A percentile compares a stretch with the other conserved stretches of the same genome.
These are phyloP conservation scores for Catocala sponsa DNA, from an alignment of 2,888 invertebrate genomes.

Conservation along the genomic window DNA sequence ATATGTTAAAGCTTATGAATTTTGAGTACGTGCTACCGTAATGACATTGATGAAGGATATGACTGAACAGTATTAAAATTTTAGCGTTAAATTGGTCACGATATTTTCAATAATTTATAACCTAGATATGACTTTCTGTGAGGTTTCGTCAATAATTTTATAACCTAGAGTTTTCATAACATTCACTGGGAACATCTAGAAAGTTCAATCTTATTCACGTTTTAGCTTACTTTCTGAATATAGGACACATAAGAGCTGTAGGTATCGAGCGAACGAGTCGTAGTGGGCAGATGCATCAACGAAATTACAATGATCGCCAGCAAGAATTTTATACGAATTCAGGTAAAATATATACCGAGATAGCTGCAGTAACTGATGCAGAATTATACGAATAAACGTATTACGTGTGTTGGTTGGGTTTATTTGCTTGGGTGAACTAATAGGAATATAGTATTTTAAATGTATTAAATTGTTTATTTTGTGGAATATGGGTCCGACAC, in stretches of 20 bases:
- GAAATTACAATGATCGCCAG: constrained; percentile 47
- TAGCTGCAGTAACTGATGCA: background rate
- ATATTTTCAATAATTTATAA: constrained; percentile 1
- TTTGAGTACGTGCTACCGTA: background rate
- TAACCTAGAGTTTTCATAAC: background rate
- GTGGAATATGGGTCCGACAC: too few relatives aligned
- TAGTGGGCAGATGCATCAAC: constrained; percentile 46
- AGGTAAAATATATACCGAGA: constrained; percentile 16
- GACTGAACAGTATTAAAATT: background rate
- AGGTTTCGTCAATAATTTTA: background rate
- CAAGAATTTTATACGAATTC: constrained; percentile 33
- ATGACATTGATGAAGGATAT: constrained; percentile 1
- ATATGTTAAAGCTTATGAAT: background rate
- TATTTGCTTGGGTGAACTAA: constrained; percentile 7
- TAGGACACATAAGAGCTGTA: constrained; percentile 32
- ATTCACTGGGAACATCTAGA: constrained; percentile 25
- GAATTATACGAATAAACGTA: constrained; percentile 10
- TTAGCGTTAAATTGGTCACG: too few relatives aligned
- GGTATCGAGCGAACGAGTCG: constrained; percentile 20
- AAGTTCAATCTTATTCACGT: constrained; percentile 39
- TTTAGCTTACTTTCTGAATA: constrained; percentile 40
- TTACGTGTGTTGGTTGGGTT: constrained; percentile 3
- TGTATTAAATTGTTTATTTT: too few relatives aligned
- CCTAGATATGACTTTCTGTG: too few relatives aligned
- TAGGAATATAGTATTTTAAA: background rate